Conservation (phyloP, 92 coral and sea anemone species). For the Porites divaricata region DNA sequence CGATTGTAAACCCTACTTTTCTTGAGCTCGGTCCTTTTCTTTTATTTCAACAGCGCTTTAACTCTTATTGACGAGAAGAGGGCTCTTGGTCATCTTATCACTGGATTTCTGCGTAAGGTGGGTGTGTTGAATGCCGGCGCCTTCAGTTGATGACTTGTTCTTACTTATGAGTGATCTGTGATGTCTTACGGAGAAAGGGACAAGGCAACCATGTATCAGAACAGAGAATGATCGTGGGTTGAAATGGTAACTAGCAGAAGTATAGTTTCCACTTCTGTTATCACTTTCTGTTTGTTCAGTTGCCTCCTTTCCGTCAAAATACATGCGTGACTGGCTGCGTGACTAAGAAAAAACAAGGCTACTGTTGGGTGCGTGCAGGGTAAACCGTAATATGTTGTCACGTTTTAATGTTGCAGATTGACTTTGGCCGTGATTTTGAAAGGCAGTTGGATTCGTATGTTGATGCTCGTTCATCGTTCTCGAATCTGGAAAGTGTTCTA, state of each 20-base stretch:
- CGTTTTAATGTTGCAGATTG: constrained; percentile 67
- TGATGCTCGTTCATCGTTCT: constrained; percentile 96
- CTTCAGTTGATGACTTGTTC: background rate
- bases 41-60: constrained; percentile 67
- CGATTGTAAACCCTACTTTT: too few relatives aligned
- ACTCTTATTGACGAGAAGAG: constrained; percentile 86
- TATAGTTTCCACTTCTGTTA: too few relatives aligned
- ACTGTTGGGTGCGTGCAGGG: too few relatives aligned
- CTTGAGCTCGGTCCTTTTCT: background rate
- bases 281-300: too few relatives aligned
- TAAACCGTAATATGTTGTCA: background rate
- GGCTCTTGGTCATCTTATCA: constrained; percentile 75
- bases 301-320: too few relatives aligned
- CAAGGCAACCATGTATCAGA: too few relatives aligned
- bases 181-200: too few relatives aligned
- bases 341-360: too few relatives aligned
- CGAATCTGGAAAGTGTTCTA: constrained; percentile 91
- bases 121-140: background rate
- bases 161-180: background rate
- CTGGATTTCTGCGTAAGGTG: constrained; percentile 90
- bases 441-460: constrained; percentile 95
- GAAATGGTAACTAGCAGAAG: too few relatives aligned
- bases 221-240: too few relatives aligned
- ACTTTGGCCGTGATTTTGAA: constrained; percentile 99
- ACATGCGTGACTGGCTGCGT: too few relatives aligned